Conservation (phyloP, 2,888 invertebrate genomes). For the Psylliodes chrysocephalus region DNA sequence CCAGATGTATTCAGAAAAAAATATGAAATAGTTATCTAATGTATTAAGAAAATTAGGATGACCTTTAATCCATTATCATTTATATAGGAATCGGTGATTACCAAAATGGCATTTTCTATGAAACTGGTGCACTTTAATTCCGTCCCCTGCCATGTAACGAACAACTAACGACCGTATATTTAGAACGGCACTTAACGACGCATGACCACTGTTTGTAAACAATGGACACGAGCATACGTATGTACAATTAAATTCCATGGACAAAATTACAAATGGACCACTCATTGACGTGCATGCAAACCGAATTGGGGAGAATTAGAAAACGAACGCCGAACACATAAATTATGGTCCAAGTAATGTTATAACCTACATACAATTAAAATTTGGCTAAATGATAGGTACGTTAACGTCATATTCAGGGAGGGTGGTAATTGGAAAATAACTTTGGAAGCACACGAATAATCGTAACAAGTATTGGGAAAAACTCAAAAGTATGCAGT, state of each 20-base stretch:
- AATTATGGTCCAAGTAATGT: no score
- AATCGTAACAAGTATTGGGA: no score
- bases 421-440: no score
- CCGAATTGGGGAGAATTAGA: no score
- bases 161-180: conserved; percentile 38
- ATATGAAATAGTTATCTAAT: no score
- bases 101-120: neutral
- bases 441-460: no score
- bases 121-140: neutral
- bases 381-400: no score
- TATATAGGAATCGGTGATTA: neutral
- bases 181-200: conserved; percentile 51
- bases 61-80: neutral
- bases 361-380: no score
- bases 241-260: conserved; percentile 36
- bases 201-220: conserved; percentile 58
- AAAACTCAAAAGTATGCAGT: no score
- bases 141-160: conserved; percentile 5
- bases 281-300: neutral
- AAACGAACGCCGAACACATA: no score
- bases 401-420: no score
- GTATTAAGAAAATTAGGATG: neutral
- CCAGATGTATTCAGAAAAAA: no score
- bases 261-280: conserved; percentile 23
- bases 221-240: conserved; percentile 50